Evolutionary conservation across 2,888 invertebrate species (phyloP).

Genomic region (Parnassius smintheus): DNA sequence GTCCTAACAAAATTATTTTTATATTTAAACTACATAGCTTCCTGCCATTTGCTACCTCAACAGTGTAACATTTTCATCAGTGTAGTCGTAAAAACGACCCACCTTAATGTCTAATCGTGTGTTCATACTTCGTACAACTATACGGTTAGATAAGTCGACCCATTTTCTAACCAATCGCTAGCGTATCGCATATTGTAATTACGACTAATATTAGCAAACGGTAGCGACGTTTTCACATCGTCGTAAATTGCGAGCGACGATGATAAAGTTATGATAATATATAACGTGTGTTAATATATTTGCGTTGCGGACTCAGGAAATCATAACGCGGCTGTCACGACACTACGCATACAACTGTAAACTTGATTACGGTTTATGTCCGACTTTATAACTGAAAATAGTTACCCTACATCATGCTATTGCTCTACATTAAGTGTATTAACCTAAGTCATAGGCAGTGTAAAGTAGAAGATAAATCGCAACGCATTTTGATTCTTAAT

Average conservation of each 20-base stretch:
- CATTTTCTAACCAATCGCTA: slow-evolving; percentile 49
- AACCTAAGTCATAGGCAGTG: not conserved
- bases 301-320: slow-evolving; percentile 14
- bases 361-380: slow-evolving; percentile 13
- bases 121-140: slow-evolving; percentile 39
- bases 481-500: too few relatives aligned
- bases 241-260: slow-evolving; percentile 16
- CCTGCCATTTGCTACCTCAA: slow-evolving; percentile 35
- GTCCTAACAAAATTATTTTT: slow-evolving; percentile 11
- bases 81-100: slow-evolving; percentile 41
- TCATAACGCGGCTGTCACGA: slow-evolving; percentile 20
- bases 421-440: not conserved
- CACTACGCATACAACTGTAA: slow-evolving; percentile 16
- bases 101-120: slow-evolving; percentile 55
- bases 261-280: slow-evolving; percentile 16
- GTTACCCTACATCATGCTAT: slow-evolving; percentile 7
- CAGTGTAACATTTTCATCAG: slow-evolving; percentile 40
- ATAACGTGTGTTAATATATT: slow-evolving; percentile 8
- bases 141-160: slow-evolving; percentile 62
- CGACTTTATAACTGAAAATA: slow-evolving; percentile 17
- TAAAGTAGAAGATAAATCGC: not conserved
- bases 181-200: slow-evolving; percentile 34
- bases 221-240: slow-evolving; percentile 27
- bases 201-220: slow-evolving; percentile 40
- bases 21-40: slow-evolving; percentile 31